Evolutionary conservation across 2,888 invertebrate genomes (phyloP), one percentile per base, ranked within the genome.

Genomic region (Epirrhoe alternata): DNA sequence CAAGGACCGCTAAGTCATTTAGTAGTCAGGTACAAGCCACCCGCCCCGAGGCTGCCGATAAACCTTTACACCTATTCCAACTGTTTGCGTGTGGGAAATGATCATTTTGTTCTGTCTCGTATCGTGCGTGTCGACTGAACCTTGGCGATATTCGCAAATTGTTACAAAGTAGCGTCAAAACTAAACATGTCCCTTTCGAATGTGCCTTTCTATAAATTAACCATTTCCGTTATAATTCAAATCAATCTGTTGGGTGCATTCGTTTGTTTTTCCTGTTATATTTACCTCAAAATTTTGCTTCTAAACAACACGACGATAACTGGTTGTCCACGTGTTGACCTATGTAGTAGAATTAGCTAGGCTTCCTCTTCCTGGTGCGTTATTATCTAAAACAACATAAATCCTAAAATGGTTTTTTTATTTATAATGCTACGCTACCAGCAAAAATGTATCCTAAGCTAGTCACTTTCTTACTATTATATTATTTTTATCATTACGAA

Each of bases 1-100:
- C 84, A 87, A 86, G 81, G 84, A 86, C 86, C 86, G 83, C 80
- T 77, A 79, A 82, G 82, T 84, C 85, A 83, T 86, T 86, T 85
- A 84, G 83, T 78, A 81, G 81, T 79, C 86, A 86, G 86, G 86
- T 86, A 87, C 79, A 80, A 78, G 80, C 76, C 76, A 79, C 79
- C 80, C 77, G 81, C 79, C 82, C 77, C 76, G 81, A 76, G 82
- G 78, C 83, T 74, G 74, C 74, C 73, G 74, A 70, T 69, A 68
- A 66, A 70, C 70, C 77, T 77, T 76, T 77, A 79, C 77, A 78
- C 78, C 76, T 77, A 77, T 77, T 77, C 78, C 75, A 75, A 76
- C 73, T 76, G 73, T 75, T 83, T 80, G 85, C 86, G 81, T 87
- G 87, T 81, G 77, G 80, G 76, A 82, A 83, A 84, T 79, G 75